phyloP scores from a whole-genome alignment of 2,888 invertebrate genomes.

The Napeogenes inachia region DNA sequence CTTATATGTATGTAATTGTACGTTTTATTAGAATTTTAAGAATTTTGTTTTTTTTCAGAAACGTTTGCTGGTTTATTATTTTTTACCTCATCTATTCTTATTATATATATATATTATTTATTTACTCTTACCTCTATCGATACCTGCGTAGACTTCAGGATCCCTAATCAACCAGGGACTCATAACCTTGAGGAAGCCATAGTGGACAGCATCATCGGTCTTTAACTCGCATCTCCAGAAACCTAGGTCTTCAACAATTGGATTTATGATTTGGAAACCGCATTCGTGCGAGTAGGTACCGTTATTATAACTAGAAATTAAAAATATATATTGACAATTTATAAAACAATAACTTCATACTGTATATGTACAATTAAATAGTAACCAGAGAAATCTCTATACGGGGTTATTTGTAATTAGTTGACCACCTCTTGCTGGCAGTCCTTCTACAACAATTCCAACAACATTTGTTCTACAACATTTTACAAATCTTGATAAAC shows the following conservation, averaged over 20 bases:
- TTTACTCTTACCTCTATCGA: conserved; percentile 36
- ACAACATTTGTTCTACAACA: too few species aligned
- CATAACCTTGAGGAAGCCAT: conserved; percentile 53
- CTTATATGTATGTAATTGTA: too few species aligned
- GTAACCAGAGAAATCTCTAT: too few species aligned
- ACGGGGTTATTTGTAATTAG: too few species aligned
- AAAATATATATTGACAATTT: too few species aligned
- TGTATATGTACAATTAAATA: too few species aligned
- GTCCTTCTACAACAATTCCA: too few species aligned
- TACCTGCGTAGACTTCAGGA: conserved; percentile 38
- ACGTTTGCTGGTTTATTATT: background rate
- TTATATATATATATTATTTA: background rate
- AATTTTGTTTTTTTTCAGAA: background rate
- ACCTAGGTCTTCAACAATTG: conserved; percentile 44
- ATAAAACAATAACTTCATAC: background rate
- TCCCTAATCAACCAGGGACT: conserved; percentile 44
- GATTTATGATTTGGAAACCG: conserved; percentile 48
- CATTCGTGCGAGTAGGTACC: conserved; percentile 45
- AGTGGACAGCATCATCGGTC: conserved; percentile 46
- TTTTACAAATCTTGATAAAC: too few species aligned
- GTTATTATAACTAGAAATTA: conserved; percentile 41
- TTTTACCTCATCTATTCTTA: too few species aligned
- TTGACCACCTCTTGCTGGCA: too few species aligned
- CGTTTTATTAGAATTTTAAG: too few species aligned
- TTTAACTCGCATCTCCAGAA: conserved; percentile 64